phyloP scores from a whole-genome alignment of 2,113 vertebrate genomes.

The Onychorhynchus coronatus region DNA sequence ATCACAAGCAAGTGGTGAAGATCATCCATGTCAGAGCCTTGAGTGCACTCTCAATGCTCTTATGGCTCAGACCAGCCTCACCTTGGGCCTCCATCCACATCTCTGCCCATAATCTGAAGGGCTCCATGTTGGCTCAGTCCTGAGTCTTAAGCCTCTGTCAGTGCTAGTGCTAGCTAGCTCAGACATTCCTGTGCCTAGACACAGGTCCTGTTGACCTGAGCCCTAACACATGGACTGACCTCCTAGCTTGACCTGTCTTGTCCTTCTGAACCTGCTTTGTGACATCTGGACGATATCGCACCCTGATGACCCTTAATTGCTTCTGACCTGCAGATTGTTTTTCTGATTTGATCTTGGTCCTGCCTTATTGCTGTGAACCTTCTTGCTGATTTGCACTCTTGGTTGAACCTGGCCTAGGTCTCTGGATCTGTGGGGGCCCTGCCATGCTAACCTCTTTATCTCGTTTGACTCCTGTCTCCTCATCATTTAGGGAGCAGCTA shows the following conservation, averaged over 20 bases:
- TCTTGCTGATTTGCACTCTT: neutral
- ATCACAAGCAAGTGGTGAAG: neutral
- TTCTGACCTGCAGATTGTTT: neutral
- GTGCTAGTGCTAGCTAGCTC: neutral
- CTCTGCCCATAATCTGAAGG: neutral
- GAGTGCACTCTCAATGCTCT: neutral
- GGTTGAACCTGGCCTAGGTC: neutral
- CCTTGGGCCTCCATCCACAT: neutral
- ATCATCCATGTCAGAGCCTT: neutral
- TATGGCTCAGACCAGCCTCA: neutral
- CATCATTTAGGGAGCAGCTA: neutral
- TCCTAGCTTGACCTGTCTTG: neutral
- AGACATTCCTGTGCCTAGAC: too few relatives aligned
- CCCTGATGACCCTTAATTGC: neutral
- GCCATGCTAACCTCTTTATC: neutral
- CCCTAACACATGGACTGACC: neutral
- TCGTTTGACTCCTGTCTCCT: neutral
- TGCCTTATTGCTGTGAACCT: neutral
- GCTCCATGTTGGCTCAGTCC: neutral
- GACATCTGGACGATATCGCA: neutral
- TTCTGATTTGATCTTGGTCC: neutral
- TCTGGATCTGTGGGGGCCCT: neutral
- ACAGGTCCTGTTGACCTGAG: neutral
- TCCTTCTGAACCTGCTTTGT: neutral
- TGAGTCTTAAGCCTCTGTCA: neutral